Percentiles rank a stretch among this genome's conserved stretches.
phyloP scores from a whole-genome alignment of 2,888 invertebrate species.

The Cerastoderma edule region DNA sequence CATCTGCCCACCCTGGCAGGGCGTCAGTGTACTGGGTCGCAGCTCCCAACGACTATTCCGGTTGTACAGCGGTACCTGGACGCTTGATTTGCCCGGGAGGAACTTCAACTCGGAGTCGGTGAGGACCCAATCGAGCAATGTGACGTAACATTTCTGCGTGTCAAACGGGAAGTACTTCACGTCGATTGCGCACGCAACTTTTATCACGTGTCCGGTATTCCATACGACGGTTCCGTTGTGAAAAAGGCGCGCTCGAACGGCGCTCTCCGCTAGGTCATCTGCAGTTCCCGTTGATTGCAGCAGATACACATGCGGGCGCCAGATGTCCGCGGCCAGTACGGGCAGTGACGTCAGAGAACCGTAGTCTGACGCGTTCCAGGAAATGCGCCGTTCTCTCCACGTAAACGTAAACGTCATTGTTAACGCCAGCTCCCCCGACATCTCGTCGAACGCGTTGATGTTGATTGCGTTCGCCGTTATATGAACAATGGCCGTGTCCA shows the following conservation, averaged over 20 bases:
- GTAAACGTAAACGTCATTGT: constrained; percentile 2
- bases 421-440: constrained; percentile 27
- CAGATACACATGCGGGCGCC: constrained; percentile 18
- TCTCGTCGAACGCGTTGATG: constrained; percentile 31
- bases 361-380: constrained; percentile 20
- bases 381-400: constrained; percentile 24
- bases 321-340: constrained; percentile 4
- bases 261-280: not conserved
- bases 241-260: not conserved
- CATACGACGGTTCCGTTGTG: constrained; percentile 7
- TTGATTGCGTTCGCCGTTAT: not conserved
- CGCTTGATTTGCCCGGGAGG: not conserved
- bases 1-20: not conserved
- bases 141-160: constrained; percentile 17
- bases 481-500: not conserved
- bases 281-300: constrained; percentile 6
- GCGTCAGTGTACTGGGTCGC: not conserved
- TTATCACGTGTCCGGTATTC: constrained; percentile 13
- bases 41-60: constrained; percentile 24
- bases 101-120: not conserved
- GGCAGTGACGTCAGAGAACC: constrained; percentile 5
- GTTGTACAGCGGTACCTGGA: not conserved
- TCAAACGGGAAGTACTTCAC: constrained; percentile 29
- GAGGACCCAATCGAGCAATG: not conserved
- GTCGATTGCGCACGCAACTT: constrained; percentile 15